A percentile compares a stretch with the other conserved stretches of the same genome.
These are phyloP conservation scores for Halichoeres trimaculatus DNA, from an alignment of 2,113 vertebrate species.

Conservation along the genomic window DNA sequence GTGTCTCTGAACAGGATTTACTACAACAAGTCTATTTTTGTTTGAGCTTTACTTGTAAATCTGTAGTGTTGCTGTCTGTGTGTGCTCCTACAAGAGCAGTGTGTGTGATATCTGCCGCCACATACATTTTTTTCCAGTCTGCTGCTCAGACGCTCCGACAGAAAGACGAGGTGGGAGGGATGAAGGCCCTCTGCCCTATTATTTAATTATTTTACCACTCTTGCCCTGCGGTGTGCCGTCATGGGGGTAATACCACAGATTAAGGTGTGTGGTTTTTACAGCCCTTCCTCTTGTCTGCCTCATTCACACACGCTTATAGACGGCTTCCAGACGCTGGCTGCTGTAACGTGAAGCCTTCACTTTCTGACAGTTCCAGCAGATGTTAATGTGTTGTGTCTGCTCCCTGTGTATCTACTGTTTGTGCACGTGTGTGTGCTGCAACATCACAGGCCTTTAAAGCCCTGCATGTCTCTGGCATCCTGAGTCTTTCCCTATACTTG, in stretches of 20 bases:
- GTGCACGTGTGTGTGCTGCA: conserved; percentile 39
- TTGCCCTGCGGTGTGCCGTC: conserved; percentile 73
- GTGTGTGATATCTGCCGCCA: conserved; percentile 5
- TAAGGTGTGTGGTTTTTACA: conserved; percentile 80
- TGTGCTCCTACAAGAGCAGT: conserved; percentile 18
- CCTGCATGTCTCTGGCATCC: conserved; percentile 60
- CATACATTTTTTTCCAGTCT: conserved; percentile 21
- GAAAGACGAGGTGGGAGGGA: conserved; percentile 51
- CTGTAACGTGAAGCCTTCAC: conserved; percentile 59
- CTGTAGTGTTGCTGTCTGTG: conserved; percentile 44
- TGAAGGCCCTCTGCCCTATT: conserved; percentile 47
- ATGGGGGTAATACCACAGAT: conserved; percentile 79
- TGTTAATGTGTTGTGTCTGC: conserved; percentile 79
- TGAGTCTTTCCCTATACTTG: conserved; percentile 78
- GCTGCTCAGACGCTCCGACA: conserved; percentile 22
- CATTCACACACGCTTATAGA: conserved; percentile 52
- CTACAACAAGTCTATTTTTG: conserved; percentile 68
- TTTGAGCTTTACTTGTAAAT: conserved; percentile 65
- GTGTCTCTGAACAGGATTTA: conserved; percentile 67
- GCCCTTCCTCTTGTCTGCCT: conserved; percentile 66
- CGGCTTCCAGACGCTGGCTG: conserved; percentile 62
- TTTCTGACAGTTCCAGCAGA: conserved; percentile 63
- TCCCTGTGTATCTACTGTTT: conserved; percentile 39
- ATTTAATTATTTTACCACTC: conserved; percentile 81
- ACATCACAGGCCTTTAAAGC: conserved; percentile 67